Evolutionary conservation across 2,888 invertebrate species (phyloP).

Genomic region (Drosophila ustulata): DNA sequence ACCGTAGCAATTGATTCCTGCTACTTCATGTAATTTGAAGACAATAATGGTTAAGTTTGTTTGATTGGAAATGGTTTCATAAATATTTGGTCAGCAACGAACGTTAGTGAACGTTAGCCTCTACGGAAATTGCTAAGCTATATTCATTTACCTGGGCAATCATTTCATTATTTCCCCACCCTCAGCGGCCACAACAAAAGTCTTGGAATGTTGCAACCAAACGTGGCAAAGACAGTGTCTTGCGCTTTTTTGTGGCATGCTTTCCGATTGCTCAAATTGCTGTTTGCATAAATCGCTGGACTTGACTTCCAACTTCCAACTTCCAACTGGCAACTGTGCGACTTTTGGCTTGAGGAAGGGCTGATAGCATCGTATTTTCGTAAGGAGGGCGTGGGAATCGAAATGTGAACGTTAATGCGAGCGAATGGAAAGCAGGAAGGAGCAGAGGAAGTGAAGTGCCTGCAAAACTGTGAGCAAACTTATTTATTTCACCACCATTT

Average conservation of each 20-base stretch:
- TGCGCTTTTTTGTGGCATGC: slow-evolving; percentile 1
- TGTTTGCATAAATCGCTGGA: slow-evolving; percentile 56
- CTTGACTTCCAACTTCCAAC: slow-evolving; percentile 4
- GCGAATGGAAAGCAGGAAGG: background rate
- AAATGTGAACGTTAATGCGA: slow-evolving; percentile 29
- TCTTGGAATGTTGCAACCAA: slow-evolving; percentile 2
- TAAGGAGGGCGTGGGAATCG: slow-evolving; percentile 38
- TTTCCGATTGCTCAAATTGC: slow-evolving; percentile 21
- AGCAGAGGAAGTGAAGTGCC: slow-evolving; percentile 52
- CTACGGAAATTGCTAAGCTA: background rate
- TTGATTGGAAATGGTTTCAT: background rate
- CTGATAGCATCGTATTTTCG: slow-evolving; percentile 65
- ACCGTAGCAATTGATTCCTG: too few species aligned
- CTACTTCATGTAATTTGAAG: too few species aligned
- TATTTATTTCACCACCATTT: slow-evolving; percentile 42
- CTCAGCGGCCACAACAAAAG: background rate
- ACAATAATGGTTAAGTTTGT: too few species aligned
- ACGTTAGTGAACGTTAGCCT: background rate
- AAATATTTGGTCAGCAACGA: background rate
- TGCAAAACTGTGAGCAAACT: slow-evolving; percentile 35
- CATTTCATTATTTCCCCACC: background rate
- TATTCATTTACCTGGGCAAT: background rate
- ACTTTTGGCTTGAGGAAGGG: slow-evolving; percentile 59
- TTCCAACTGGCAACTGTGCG: slow-evolving; percentile 38
- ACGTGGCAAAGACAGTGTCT: slow-evolving; percentile 31